phyloP scores from a whole-genome alignment of 2,113 vertebrate genomes.

The Lophius piscatorius region DNA sequence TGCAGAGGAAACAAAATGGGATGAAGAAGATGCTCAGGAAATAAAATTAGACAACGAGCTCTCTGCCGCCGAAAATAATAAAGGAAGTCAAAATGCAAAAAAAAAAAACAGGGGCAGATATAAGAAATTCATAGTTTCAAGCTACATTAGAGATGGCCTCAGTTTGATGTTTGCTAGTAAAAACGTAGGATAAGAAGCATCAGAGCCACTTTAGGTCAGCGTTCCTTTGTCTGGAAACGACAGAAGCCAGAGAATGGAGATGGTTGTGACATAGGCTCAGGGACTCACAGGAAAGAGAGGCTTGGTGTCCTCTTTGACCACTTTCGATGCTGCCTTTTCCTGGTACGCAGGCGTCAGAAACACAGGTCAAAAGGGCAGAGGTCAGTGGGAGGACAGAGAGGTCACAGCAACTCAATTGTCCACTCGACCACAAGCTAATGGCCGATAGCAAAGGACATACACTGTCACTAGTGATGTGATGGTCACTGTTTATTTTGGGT shows the following conservation, averaged over 20 bases:
- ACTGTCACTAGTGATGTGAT: not conserved
- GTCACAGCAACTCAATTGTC: conserved; percentile 57
- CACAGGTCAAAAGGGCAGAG: conserved; percentile 64
- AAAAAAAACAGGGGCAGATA: conserved; percentile 6
- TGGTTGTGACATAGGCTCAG: conserved; percentile 22
- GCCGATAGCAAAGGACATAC: conserved; percentile 23
- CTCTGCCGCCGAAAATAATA: conserved; percentile 8
- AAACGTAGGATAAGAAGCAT: conserved; percentile 15
- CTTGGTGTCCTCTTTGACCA: conserved; percentile 83
- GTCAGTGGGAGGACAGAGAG: conserved; percentile 53
- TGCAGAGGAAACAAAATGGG: conserved; percentile 35
- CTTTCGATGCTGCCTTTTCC: conserved; percentile 82
- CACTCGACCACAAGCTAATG: conserved; percentile 43
- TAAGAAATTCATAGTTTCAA: conserved; percentile 27
- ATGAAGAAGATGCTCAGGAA: conserved; percentile 17
- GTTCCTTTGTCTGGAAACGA: conserved; percentile 4
- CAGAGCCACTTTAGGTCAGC: conserved; percentile 4
- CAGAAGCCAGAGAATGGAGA: conserved; percentile 42
- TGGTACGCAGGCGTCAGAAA: conserved; percentile 83
- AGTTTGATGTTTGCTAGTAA: conserved; percentile 29
- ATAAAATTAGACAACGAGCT: conserved; percentile 7
- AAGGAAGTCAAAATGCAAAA: conserved; percentile 9
- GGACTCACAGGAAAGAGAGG: conserved; percentile 80
- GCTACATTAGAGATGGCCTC: conserved; percentile 13
- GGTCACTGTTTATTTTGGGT: conserved; percentile 6